phyloP scores from a whole-genome alignment of 2,113 vertebrate genomes.

The Melozone crissalis region DNA sequence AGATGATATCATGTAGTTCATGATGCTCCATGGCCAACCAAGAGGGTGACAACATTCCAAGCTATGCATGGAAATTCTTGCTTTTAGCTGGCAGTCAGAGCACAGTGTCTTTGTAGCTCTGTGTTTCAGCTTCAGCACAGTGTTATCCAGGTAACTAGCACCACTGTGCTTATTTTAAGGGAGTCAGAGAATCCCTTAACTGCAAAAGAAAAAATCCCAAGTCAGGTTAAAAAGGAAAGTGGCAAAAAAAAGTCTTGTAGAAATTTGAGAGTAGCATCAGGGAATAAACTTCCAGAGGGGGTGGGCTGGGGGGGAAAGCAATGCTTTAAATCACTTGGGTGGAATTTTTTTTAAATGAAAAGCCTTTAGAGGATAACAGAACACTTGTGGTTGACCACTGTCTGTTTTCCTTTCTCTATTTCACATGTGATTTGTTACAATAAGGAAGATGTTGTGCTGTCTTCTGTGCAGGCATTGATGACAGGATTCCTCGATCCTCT shows the following conservation, averaged over 20 bases:
- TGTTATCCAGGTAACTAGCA: not conserved
- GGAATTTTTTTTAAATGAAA: not conserved
- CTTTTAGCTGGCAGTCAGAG: not conserved
- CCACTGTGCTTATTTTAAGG: not conserved
- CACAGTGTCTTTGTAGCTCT: not conserved
- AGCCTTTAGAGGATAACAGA: not conserved
- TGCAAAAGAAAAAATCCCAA: not conserved
- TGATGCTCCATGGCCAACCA: not conserved
- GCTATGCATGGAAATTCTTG: not conserved
- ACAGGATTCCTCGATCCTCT: not conserved
- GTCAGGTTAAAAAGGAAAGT: not conserved
- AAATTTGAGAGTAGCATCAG: not conserved
- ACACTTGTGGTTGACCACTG: not conserved
- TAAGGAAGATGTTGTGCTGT: not conserved
- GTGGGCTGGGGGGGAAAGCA: rapidly evolving
- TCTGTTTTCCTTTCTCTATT: not conserved
- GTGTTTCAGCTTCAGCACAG: not conserved
- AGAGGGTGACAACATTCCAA: not conserved
- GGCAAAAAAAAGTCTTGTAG: not conserved
- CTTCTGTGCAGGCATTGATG: not conserved
- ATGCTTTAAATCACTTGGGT: not conserved
- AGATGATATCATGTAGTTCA: not conserved
- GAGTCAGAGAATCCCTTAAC: not conserved
- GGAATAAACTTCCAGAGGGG: not conserved
- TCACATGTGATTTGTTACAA: not conserved